Evolutionary conservation across 2,888 invertebrate species (phyloP), one percentile per base, ranked within the genome.

Genomic region (Apodemia mormo): DNA sequence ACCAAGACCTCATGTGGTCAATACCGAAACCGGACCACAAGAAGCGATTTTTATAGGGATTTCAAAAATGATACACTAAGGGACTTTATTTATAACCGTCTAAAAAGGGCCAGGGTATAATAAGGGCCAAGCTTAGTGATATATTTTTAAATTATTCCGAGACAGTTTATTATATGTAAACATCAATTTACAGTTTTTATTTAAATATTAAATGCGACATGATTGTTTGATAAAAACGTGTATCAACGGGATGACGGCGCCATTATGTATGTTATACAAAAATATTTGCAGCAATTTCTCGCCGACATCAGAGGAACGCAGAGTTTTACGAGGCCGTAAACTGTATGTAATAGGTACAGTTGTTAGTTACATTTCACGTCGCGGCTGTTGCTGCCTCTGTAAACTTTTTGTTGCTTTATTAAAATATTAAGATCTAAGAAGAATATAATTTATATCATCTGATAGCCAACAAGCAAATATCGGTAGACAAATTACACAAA

Each of bases 311-410:
- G 67, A 73, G 69, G 61, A 56, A 66, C 22, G 54, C 45, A 65
- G 30, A 14, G 56, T 56, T 73, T 73, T 71, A 71, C 66, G 73
- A 71, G 54, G 52, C 37, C 68, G 56, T 73, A 70, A 71, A 71
- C 68, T 30, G 66, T 58, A 68, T n/a, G n/a, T n/a, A n/a, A n/a
- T n/a, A n/a, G n/a, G n/a, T 37, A 67, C 58, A 61, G 58, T 61
- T 61, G 58, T 61, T 56, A 56, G 56, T 56, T 61, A 33, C 9
- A 33, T 33, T 12, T 61, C 29, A 33, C 58, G 33, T 10, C 58
- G 12, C 29, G 8, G 3, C 58, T 29, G 58, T 29, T 58, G 6
- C 9, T 61, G 12, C 49, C 49, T 49, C 49, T 56, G 56, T 56
- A 4, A 56, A 22, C 22, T 56, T 56, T 56, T 56, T 29, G 56